Percentiles rank a stretch among this genome's conserved stretches.
Conservation (phyloP, 1,140 invertebrate genomes). For the Steinernema feltiae region DNA sequence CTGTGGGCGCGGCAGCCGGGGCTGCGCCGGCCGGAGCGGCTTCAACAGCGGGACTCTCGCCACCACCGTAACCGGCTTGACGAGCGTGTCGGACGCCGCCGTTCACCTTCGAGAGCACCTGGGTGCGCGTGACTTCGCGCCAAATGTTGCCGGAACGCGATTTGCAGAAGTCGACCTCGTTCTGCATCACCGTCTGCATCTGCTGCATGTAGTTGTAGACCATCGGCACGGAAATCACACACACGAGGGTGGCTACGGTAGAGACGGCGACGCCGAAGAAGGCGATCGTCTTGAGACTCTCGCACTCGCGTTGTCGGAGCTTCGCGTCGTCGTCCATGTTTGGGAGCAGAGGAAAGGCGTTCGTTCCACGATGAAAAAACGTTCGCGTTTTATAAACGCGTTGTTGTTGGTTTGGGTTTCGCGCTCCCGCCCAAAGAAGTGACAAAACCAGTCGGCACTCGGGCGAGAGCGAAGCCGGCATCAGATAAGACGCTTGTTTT, state of each 20-base stretch:
- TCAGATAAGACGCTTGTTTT: neutral
- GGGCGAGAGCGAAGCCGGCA: neutral
- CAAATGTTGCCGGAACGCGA: slow-evolving; percentile 33
- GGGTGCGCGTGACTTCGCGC: slow-evolving; percentile 39
- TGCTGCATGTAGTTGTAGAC: slow-evolving; percentile 19
- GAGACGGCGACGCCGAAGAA: slow-evolving; percentile 1
- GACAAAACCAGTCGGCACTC: neutral
- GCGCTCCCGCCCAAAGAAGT: neutral
- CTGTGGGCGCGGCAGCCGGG: neutral
- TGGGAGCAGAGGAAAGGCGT: no score
- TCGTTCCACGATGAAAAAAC: no score
- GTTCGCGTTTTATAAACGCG: neutral
- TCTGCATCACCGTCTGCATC: slow-evolving; percentile 10
- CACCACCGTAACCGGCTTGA: slow-evolving; percentile 6
- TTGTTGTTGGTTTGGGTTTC: neutral
- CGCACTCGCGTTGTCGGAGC: neutral
- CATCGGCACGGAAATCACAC: slow-evolving; percentile 1
- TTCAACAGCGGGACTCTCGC: neutral
- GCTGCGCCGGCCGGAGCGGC: neutral
- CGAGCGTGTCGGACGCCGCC: neutral
- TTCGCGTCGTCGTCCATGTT: neutral
- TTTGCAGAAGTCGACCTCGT: slow-evolving; percentile 40
- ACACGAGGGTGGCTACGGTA: slow-evolving; percentile 12
- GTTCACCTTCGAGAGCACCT: slow-evolving; percentile 17
- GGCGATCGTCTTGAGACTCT: neutral